Conservation (phyloP, 2,797 vertebrate genomes). For the Lithobates pipiens region DNA sequence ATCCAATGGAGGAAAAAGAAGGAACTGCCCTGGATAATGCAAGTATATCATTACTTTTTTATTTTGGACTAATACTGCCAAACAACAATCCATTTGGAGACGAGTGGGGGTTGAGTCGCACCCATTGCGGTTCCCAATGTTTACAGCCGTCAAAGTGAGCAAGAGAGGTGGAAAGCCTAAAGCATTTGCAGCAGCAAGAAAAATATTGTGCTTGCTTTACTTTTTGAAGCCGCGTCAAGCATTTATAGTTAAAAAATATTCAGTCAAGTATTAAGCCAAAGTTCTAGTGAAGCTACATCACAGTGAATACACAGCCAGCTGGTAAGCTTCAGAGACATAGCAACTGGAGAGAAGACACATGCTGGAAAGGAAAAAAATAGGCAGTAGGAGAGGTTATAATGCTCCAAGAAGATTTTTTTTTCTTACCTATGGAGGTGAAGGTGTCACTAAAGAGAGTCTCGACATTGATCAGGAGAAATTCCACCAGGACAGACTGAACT, state of each 20-base stretch:
- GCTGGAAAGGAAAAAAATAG: slow-evolving; percentile 8
- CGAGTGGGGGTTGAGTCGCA: background rate
- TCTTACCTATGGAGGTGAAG: slow-evolving; percentile 81
- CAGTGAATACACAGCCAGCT: background rate
- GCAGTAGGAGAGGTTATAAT: slow-evolving; percentile 7
- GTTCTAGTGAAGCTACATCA: no score
- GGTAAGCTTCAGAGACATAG: background rate
- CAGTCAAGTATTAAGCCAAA: background rate
- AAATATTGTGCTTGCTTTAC: background rate
- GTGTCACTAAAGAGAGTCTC: slow-evolving; percentile 82
- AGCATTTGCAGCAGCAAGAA: background rate
- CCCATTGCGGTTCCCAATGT: slow-evolving; percentile 14
- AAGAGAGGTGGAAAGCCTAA: background rate
- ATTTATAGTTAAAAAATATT: background rate
- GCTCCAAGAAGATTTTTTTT: slow-evolving; percentile 19
- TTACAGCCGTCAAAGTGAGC: background rate
- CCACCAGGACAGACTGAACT: slow-evolving; percentile 83
- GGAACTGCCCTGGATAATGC: background rate
- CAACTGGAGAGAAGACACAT: slow-evolving; percentile 9
- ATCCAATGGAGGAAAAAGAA: background rate
- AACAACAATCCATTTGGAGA: background rate
- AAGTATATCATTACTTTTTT: background rate
- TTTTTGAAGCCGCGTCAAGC: background rate
- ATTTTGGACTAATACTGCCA: background rate
- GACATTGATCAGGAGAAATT: slow-evolving; percentile 81